Percentiles rank a stretch among this genome's conserved stretches.
Evolutionary conservation across 2,888 invertebrate species (phyloP).

Genomic region (Ophion slaviceki): DNA sequence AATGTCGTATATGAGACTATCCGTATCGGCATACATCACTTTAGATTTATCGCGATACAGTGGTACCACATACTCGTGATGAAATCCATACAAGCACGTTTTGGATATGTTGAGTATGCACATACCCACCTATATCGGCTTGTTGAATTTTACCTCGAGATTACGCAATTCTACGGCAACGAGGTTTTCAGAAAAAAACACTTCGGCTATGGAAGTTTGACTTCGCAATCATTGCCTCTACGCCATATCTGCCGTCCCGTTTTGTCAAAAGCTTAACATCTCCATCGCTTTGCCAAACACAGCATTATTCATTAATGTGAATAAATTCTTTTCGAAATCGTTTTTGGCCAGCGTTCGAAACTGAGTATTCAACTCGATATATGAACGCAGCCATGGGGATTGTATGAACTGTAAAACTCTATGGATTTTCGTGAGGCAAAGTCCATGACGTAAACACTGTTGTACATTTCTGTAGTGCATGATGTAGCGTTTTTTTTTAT

Average conservation of each 20-base stretch:
- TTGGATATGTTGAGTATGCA: too few species aligned
- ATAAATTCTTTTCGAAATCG: conserved; percentile 7
- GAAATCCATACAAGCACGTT: too few species aligned
- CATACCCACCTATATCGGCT: conserved; percentile 72
- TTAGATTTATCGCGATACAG: too few species aligned
- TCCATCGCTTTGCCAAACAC: conserved; percentile 74
- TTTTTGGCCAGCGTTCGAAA: neutral
- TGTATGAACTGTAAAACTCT: too few species aligned
- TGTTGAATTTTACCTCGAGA: conserved; percentile 69
- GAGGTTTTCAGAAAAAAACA: conserved; percentile 76
- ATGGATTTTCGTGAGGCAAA: conserved; percentile 64
- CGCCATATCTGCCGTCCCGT: conserved; percentile 72
- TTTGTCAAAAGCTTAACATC: conserved; percentile 67
- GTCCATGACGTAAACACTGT: conserved; percentile 67
- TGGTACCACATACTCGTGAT: too few species aligned
- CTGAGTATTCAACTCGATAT: neutral
- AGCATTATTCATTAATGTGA: neutral
- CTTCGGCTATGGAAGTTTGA: conserved; percentile 77
- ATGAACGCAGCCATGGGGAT: too few species aligned
- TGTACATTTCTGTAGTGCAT: conserved; percentile 64
- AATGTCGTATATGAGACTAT: too few species aligned
- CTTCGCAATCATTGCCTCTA: conserved; percentile 68
- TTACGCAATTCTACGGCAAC: conserved; percentile 73
- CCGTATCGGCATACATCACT: too few species aligned
- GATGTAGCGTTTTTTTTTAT: conserved; percentile 67